Conservation (phyloP, 1,140 invertebrate genomes). For the Danaus plexippus region DNA sequence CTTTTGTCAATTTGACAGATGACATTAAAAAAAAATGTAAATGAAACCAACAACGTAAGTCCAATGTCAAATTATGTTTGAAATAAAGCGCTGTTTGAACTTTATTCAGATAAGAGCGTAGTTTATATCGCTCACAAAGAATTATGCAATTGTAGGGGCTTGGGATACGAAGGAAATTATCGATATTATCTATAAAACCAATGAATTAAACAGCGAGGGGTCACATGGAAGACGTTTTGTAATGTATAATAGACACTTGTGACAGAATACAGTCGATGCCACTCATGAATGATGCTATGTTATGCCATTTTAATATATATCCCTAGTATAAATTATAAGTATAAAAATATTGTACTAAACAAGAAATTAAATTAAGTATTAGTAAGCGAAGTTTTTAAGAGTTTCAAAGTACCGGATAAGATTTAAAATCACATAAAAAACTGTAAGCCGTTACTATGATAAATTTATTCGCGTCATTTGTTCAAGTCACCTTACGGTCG, state of each 20-base stretch:
- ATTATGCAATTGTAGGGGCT: constrained; percentile 8
- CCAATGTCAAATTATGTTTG: neutral
- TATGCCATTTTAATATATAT: neutral
- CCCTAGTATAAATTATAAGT: neutral
- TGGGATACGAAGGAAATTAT: constrained; percentile 9
- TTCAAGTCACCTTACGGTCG: too few species aligned
- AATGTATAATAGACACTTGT: neutral
- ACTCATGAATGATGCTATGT: constrained; percentile 1
- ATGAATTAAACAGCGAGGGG: constrained; percentile 22
- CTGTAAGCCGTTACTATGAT: too few species aligned
- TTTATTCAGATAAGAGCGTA: neutral
- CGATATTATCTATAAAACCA: constrained; percentile 15
- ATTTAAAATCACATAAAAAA: too few species aligned
- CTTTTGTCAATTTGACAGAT: constrained; percentile 6
- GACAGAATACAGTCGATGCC: neutral
- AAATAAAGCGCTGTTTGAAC: neutral
- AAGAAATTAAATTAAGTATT: constrained; percentile 1
- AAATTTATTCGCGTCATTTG: too few species aligned
- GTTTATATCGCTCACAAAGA: neutral
- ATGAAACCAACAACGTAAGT: too few species aligned
- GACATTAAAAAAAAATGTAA: neutral
- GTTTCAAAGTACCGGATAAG: too few species aligned
- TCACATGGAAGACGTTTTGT: constrained; percentile 10
- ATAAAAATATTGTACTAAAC: constrained; percentile 1
- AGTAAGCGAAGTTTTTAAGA: neutral